phyloP scores from a whole-genome alignment of 2,888 invertebrate species.

The Tillus elongatus region DNA sequence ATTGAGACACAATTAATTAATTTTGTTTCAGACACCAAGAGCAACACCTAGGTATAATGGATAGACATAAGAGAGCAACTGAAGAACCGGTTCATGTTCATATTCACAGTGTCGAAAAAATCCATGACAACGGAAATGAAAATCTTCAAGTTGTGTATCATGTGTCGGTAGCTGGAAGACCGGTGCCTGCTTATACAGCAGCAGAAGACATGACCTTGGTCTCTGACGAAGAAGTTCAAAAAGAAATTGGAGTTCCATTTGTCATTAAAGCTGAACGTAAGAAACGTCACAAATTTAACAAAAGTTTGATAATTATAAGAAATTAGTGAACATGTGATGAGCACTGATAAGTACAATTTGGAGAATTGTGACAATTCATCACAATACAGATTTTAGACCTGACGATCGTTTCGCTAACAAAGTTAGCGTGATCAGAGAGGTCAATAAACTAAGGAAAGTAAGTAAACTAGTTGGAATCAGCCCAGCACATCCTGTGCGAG shows the following conservation, averaged over 20 bases:
- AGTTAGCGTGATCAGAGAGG: too few relatives aligned
- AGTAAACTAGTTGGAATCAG: too few relatives aligned
- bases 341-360: too few relatives aligned
- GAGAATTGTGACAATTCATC: too few relatives aligned
- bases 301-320: neutral
- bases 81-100: constrained; percentile 48
- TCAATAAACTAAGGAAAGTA: too few relatives aligned
- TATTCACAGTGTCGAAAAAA: constrained; percentile 57
- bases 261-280: constrained; percentile 81
- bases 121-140: constrained; percentile 37
- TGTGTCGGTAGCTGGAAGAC: constrained; percentile 68
- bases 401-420: too few relatives aligned
- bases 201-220: constrained; percentile 77
- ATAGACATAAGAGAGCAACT: constrained; percentile 30
- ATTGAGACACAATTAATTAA: neutral
- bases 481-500: too few relatives aligned
- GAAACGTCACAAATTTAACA: too few relatives aligned
- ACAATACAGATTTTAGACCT: too few relatives aligned
- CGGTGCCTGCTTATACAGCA: constrained; percentile 71
- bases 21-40: constrained; percentile 60
- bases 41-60: constrained; percentile 61
- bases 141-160: constrained; percentile 65
- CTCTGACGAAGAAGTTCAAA: constrained; percentile 64
- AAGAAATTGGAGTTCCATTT: constrained; percentile 65
- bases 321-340: too few relatives aligned